Conservation (phyloP, 2,113 vertebrate species). For the Cyprinus carpio region DNA sequence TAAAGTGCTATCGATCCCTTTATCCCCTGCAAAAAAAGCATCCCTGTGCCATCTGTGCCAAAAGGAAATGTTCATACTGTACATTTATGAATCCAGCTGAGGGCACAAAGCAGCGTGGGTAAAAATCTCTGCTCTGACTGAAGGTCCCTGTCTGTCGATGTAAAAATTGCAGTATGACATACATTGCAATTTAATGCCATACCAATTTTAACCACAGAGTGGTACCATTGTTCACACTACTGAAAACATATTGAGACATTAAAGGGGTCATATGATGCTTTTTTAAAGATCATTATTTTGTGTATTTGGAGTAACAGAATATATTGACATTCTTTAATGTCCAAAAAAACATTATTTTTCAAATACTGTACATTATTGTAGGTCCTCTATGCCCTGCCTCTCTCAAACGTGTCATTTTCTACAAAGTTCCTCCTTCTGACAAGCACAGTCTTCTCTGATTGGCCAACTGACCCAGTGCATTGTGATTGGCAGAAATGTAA, state of each 20-base stretch:
- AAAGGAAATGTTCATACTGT: slow-evolving; percentile 1
- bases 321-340: too few relatives aligned
- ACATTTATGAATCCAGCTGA: slow-evolving; percentile 68
- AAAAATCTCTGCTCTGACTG: slow-evolving; percentile 58
- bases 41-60: neutral
- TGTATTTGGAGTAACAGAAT: too few relatives aligned
- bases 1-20: neutral
- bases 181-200: neutral
- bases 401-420: too few relatives aligned
- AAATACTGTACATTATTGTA: too few relatives aligned
- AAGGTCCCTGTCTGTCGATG: slow-evolving; percentile 53
- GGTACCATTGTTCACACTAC: slow-evolving; percentile 37
- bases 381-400: too few relatives aligned
- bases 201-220: slow-evolving; percentile 52
- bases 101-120: slow-evolving; percentile 72
- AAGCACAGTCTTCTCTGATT: too few relatives aligned
- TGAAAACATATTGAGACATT: neutral
- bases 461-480: too few relatives aligned
- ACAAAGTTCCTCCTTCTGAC: too few relatives aligned
- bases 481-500: too few relatives aligned
- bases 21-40: neutral
- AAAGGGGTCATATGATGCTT: too few relatives aligned
- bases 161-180: slow-evolving; percentile 23
- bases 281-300: too few relatives aligned
- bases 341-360: too few relatives aligned